Base-by-base conservation (phyloP, 2,113 vertebrate genomes). In the Oreotrochilus melanogaster region DNA sequence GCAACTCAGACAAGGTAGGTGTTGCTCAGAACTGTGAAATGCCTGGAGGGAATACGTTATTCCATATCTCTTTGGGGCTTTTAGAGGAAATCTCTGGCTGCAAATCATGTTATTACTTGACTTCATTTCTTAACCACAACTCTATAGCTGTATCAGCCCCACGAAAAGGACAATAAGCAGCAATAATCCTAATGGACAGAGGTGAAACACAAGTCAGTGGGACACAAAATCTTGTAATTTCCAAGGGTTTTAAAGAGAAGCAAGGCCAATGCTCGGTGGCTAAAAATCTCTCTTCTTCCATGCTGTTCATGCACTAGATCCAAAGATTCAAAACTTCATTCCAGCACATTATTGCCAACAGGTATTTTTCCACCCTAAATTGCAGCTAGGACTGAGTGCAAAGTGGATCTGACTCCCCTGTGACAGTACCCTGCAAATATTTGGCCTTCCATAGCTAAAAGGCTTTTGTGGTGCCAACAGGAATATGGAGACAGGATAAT, bases 141-240 rank as follows among this genome's bases (percentile, higher is more conserved):
- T 66, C 2, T 5, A 22, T 3, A 28, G 28, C 28, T 56, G 7
- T 51, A 54, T 65, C 53, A 69, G 43, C 24, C 27, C 33, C 19
- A 23, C 13, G n/a, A 53, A 90, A 90, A 30, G 4, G 6, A 11
- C 27, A 11, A 14, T 18, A 86, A 61, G 12, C 16, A 83, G 12
- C n/a, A 79, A 61, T 14, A 23, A 58, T 18, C 15, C 43, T 51
- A 23, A 60, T 1, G 0, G 1, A 21, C 0, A 0, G 13, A 31
- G 27, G 24, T 42, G 30, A 73, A 88, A 57, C 18, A 65, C 22
- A 86, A 72, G 50, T 30, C 50, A 84, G 3, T 3, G 9, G 1
- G 2, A 24, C 28, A 79, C 45, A n/a, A 58, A 39, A 15, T 66
- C 31, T 35, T 72, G 13, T 12, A 60, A 75, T 60, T 73, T 65